Evolutionary conservation across 2,797 vertebrate genomes (phyloP).

Genomic region (Typhlichthys eigenmanni): DNA sequence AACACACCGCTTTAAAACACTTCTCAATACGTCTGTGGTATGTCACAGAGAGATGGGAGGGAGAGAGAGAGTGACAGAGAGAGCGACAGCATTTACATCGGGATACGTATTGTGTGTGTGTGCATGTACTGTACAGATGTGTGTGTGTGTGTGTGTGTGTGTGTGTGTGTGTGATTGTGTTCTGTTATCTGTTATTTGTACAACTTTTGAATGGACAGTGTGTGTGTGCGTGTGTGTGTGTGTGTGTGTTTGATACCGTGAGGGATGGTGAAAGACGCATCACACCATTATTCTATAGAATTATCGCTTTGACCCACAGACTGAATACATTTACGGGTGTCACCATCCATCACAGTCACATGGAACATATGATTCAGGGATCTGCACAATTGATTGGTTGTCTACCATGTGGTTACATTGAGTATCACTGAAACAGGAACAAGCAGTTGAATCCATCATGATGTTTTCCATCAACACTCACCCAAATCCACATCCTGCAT

Average conservation of each 20-base stretch:
- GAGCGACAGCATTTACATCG: neutral
- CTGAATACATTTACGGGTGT: conserved; percentile 72
- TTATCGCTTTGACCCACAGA: conserved; percentile 54
- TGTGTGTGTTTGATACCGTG: conserved; percentile 42
- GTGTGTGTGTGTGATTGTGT: conserved; percentile 46
- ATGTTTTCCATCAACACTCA: too few relatives aligned
- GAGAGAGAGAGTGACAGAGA: neutral
- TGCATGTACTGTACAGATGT: neutral
- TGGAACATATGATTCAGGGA: conserved; percentile 49
- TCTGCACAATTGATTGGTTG: conserved; percentile 51
- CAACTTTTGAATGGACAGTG: neutral
- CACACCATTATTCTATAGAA: conserved; percentile 56
- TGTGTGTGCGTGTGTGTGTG: conserved; percentile 35
- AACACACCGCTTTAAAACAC: conserved; percentile 67
- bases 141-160: conserved; percentile 14
- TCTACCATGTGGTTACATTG: conserved; percentile 52
- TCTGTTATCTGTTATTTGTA: too few relatives aligned
- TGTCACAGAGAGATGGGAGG: neutral
- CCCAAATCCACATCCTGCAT: neutral
- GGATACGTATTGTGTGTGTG: conserved; percentile 1
- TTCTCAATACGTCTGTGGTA: conserved; percentile 6
- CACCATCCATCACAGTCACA: conserved; percentile 56
- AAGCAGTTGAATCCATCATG: conserved; percentile 35
- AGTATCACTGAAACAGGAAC: conserved; percentile 49
- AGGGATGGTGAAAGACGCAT: conserved; percentile 37